Base-by-base conservation (phyloP, 2,113 vertebrate genomes). In the Ceratotherium simum region DNA sequence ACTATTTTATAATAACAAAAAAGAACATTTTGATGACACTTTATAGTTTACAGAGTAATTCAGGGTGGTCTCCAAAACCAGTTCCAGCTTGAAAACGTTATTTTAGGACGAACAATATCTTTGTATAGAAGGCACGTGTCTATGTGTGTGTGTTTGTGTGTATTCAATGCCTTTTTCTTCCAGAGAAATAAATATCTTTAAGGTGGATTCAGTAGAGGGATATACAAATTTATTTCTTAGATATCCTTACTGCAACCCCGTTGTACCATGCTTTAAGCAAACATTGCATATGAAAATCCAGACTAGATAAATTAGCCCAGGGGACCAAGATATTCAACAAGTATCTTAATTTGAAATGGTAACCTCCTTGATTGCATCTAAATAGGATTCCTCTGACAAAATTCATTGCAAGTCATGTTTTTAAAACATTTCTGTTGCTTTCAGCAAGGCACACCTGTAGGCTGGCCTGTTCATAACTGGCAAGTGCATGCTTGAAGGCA, bases 391-490 rank as follows among this genome's bases (percentile, higher is more conserved):
- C 33, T 91, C 27, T 42, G 70, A 90, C 60, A 83, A 31, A 79
- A 33, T 83, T 65, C 56, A 86, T 64, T 86, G 13, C n/a, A 92
- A 90, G 56, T 90, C 33, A n/a, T 39, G 25, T 67, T 78, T 95
- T 87, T 54, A 82, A 75, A 86, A 90, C 31, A 75, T 84, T 83
- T 90, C 42, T 79, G 13, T 48, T 80, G 58, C 75, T 97, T 75
- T 96, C 64, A 65, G 51, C 31, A 69, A 95, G 51, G n/a, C 64
- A 23, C 48, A 39, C 39, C 73, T 83, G 12, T 54, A 82, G 14
- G 17, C n/a, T 75, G 31, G 12, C 13, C 72, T 18, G 0, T 79
- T 87, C 39, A 20, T 76, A 95, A 65, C 29, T 72, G 78, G 73
- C 27, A 80, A 90, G 29, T 75, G 7, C 42, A n/a, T 29, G 4